These are phyloP conservation scores for Hololepta plana DNA, from an alignment of 2,888 invertebrate species.

Conservation along the genomic window DNA sequence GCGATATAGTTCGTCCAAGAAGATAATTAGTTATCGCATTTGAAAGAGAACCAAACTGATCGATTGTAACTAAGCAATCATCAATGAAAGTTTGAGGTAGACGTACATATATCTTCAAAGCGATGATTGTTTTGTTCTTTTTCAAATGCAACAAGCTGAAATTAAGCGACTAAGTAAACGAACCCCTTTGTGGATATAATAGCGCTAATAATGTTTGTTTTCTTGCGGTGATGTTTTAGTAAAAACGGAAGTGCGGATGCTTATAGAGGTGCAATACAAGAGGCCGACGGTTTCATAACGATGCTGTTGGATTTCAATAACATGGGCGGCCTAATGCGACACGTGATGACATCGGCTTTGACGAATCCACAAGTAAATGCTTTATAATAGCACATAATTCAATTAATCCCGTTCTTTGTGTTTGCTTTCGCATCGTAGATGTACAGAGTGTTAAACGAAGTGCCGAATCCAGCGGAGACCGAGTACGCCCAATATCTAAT, in stretches of 20 bases:
- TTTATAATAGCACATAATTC: background rate
- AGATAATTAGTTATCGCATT: too few species aligned
- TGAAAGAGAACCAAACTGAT: too few species aligned
- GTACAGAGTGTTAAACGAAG: conserved; percentile 51
- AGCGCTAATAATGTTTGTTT: too few species aligned
- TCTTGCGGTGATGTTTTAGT: too few species aligned
- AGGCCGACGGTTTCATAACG: conserved; percentile 72
- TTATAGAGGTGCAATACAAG: conserved; percentile 52
- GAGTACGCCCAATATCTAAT: conserved; percentile 57
- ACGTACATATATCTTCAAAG: too few species aligned
- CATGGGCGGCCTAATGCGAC: conserved; percentile 92
- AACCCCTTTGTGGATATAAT: too few species aligned
- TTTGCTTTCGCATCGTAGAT: conserved; percentile 32
- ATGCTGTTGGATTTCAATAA: conserved; percentile 89
- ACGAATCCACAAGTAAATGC: conserved; percentile 60
- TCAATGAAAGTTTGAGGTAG: too few species aligned
- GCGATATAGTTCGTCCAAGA: too few species aligned
- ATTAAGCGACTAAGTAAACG: too few species aligned
- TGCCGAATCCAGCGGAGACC: conserved; percentile 43
- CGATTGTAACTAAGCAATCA: too few species aligned
- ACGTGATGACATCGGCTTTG: conserved; percentile 79
- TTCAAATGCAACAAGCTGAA: too few species aligned
- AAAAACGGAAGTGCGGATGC: conserved; percentile 34
- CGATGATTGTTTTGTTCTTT: too few species aligned
- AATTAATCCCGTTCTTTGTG: conserved; percentile 4